Evolutionary conservation across 2,888 invertebrate genomes (phyloP).

Genomic region (Steinernema carpocapsae): DNA sequence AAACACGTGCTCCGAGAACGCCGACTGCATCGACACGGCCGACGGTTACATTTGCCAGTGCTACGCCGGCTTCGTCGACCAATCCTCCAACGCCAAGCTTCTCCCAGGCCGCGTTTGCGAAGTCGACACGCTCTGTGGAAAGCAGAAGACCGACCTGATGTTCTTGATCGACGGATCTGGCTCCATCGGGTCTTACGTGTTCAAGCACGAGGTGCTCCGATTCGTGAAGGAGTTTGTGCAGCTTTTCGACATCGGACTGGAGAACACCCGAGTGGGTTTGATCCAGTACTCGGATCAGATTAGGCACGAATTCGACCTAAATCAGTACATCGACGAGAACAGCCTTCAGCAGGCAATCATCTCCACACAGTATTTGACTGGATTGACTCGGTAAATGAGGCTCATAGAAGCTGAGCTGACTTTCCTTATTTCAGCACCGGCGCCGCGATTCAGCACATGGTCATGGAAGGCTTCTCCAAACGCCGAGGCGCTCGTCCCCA

Average conservation of each 20-base stretch:
- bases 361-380: slow-evolving; percentile 65
- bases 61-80: slow-evolving; percentile 68
- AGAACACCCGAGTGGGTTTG: slow-evolving; percentile 67
- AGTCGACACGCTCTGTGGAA: slow-evolving; percentile 67
- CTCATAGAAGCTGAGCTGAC: neutral
- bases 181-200: slow-evolving; percentile 68
- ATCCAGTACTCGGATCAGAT: slow-evolving; percentile 69
- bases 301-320: slow-evolving; percentile 68
- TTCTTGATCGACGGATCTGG: slow-evolving; percentile 69
- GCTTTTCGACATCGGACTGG: slow-evolving; percentile 67
- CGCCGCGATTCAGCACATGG: slow-evolving; percentile 69
- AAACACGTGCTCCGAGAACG: slow-evolving; percentile 69
- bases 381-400: slow-evolving; percentile 53
- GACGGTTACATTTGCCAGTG: slow-evolving; percentile 68
- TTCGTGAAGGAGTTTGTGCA: slow-evolving; percentile 68
- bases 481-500: slow-evolving; percentile 66
- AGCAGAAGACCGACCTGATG: slow-evolving; percentile 68
- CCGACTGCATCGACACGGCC: slow-evolving; percentile 68
- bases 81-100: slow-evolving; percentile 64
- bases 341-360: slow-evolving; percentile 55
- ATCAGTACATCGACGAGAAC: slow-evolving; percentile 54
- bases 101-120: slow-evolving; percentile 69
- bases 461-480: slow-evolving; percentile 66
- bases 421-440: slow-evolving; percentile 57
- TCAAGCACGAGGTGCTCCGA: slow-evolving; percentile 67